phyloP scores from a whole-genome alignment of 2,113 vertebrate species.

The Abramis brama region DNA sequence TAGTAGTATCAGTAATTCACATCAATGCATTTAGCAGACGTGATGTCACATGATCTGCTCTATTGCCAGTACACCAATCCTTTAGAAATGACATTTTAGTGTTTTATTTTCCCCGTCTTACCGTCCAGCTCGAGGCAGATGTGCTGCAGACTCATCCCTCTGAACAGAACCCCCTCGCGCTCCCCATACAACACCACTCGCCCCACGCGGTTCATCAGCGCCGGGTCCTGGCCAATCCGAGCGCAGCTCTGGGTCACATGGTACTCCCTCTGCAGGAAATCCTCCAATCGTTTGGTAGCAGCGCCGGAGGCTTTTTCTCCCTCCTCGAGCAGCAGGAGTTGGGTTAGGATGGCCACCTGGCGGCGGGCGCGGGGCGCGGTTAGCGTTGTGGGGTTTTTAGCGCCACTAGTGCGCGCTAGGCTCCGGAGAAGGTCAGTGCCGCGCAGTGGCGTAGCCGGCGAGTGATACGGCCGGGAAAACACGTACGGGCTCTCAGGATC shows the following conservation, averaged over 20 bases:
- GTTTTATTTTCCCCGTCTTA: slow-evolving; percentile 52
- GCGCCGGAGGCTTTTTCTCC: slow-evolving; percentile 64
- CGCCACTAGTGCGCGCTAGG: slow-evolving; percentile 74
- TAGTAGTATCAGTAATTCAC: too few relatives aligned
- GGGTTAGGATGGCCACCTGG: slow-evolving; percentile 79
- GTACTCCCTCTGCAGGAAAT: slow-evolving; percentile 77
- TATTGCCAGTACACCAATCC: too few relatives aligned
- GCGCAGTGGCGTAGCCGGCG: slow-evolving; percentile 76
- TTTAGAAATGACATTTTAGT: too few relatives aligned
- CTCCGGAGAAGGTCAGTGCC: slow-evolving; percentile 79
- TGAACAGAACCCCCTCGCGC: slow-evolving; percentile 77
- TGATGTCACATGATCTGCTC: too few relatives aligned
- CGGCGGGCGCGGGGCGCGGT: slow-evolving; percentile 73
- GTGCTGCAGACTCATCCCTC: slow-evolving; percentile 80
- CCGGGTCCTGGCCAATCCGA: slow-evolving; percentile 71
- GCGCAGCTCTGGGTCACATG: slow-evolving; percentile 79
- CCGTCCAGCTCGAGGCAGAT: slow-evolving; percentile 81
- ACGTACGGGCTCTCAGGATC: slow-evolving; percentile 79
- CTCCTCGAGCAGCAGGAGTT: slow-evolving; percentile 77
- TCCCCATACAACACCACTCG: slow-evolving; percentile 79
- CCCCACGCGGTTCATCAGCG: slow-evolving; percentile 77
- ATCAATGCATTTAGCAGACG: too few relatives aligned
- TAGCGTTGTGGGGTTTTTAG: slow-evolving; percentile 71
- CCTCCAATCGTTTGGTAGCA: slow-evolving; percentile 70
- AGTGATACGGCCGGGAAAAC: slow-evolving; percentile 79